Evolutionary conservation across 2,113 vertebrate species (phyloP).

Genomic region (Nothobranchius furzeri): DNA sequence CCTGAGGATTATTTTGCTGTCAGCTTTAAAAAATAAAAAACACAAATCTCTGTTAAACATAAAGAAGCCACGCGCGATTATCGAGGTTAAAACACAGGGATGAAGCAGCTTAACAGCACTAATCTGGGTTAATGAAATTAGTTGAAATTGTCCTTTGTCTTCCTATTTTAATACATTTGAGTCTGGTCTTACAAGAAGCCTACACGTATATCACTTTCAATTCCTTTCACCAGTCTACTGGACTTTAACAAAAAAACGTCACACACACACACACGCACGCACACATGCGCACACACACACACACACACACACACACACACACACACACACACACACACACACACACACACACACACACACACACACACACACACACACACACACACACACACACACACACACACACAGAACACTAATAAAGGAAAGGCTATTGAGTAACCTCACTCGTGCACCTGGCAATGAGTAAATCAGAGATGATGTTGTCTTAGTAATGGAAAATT

Average conservation of each 20-base stretch:
- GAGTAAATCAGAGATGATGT: conserved; percentile 3
- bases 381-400: not conserved
- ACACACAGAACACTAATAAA: conserved; percentile 14
- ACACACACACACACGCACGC: not conserved
- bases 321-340: no score
- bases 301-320: no score
- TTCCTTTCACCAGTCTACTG: not conserved
- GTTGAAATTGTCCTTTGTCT: not conserved
- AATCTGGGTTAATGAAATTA: not conserved
- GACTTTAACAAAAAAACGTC: not conserved
- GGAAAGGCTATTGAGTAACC: not conserved
- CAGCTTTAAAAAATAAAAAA: no score
- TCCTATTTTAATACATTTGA: no score
- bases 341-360: no score
- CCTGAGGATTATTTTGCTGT: no score
- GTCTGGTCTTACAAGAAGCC: no score
- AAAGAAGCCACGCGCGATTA: conserved; percentile 24
- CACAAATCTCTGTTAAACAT: conserved; percentile 21
- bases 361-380: no score
- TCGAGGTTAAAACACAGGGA: conserved; percentile 14
- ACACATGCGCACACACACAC: no score
- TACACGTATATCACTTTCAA: no score
- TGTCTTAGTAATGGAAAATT: no score
- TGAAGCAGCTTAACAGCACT: not conserved
- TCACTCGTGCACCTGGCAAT: not conserved